These are phyloP conservation scores for Cephus sareptanus DNA, from an alignment of 2,888 invertebrate genomes.

Conservation along the genomic window DNA sequence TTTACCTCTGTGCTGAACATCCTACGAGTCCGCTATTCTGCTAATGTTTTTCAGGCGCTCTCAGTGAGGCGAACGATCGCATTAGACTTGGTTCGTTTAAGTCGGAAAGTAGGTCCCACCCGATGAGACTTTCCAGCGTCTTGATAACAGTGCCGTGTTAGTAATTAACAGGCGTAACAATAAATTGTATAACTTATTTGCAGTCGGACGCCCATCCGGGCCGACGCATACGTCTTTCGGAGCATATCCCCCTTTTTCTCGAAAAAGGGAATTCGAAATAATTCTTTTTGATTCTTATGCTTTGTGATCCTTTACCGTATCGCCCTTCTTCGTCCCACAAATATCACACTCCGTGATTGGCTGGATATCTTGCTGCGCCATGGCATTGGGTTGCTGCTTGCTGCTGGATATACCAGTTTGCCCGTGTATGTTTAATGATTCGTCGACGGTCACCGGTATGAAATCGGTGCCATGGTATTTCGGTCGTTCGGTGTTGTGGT, in stretches of 20 bases:
- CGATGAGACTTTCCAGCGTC: slow-evolving; percentile 1
- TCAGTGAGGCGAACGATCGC: slow-evolving; percentile 33
- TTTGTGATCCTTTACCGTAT: neutral
- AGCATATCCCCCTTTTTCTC: neutral
- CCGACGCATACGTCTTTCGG: neutral
- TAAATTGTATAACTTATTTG: slow-evolving; percentile 8
- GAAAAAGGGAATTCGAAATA: neutral
- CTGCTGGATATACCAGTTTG: neutral
- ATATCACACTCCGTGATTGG: neutral
- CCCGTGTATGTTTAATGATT: neutral
- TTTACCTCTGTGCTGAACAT: neutral
- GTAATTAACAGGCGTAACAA: slow-evolving; percentile 4
- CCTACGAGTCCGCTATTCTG: neutral
- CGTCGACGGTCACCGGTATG: slow-evolving; percentile 4
- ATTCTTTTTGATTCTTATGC: neutral
- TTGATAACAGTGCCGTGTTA: neutral
- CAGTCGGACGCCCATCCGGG: neutral
- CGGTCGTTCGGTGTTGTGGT: neutral
- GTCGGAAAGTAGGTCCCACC: slow-evolving; percentile 7
- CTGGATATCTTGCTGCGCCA: neutral
- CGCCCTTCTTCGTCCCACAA: neutral
- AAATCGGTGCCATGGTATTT: slow-evolving; percentile 12
- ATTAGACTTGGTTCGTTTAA: slow-evolving; percentile 35
- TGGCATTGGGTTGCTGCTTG: neutral
- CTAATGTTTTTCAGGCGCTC: neutral